These are phyloP conservation scores for Podiceps cristatus DNA, from an alignment of 2,113 vertebrate species.

Conservation along the genomic window DNA sequence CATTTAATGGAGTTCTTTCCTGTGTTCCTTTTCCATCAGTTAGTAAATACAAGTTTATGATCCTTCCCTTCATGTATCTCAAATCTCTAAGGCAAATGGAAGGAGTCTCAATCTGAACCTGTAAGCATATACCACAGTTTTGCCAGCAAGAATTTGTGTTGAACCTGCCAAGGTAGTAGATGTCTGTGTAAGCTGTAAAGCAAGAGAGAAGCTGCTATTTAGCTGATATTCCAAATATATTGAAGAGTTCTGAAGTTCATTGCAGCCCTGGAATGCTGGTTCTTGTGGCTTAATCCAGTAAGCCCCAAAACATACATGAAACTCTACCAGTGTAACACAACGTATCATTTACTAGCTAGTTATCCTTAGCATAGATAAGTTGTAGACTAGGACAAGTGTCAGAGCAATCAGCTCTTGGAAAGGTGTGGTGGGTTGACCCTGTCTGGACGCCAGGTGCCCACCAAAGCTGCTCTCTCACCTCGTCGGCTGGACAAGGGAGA, in stretches of 20 bases:
- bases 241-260: neutral
- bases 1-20: neutral
- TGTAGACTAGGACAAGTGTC: neutral
- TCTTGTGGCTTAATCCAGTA: neutral
- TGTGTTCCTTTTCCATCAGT: neutral
- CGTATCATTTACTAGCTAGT: neutral
- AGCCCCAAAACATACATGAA: neutral
- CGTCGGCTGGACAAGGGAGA: too few relatives aligned
- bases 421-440: too few relatives aligned
- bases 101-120: neutral
- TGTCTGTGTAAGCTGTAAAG: neutral
- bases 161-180: neutral
- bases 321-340: accelerated
- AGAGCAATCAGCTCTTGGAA: neutral
- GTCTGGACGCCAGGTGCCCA: too few relatives aligned
- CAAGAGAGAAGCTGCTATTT: neutral
- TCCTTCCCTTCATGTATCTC: neutral
- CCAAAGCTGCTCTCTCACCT: too few relatives aligned
- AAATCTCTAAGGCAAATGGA: neutral
- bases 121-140: neutral
- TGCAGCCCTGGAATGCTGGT: neutral
- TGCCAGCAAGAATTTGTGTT: neutral
- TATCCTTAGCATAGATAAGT: neutral
- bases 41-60: neutral
- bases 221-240: neutral